Percentiles rank a stretch among this genome's conserved stretches.
phyloP scores from a whole-genome alignment of 2,797 vertebrate genomes.

The Moxostoma hubbsi region DNA sequence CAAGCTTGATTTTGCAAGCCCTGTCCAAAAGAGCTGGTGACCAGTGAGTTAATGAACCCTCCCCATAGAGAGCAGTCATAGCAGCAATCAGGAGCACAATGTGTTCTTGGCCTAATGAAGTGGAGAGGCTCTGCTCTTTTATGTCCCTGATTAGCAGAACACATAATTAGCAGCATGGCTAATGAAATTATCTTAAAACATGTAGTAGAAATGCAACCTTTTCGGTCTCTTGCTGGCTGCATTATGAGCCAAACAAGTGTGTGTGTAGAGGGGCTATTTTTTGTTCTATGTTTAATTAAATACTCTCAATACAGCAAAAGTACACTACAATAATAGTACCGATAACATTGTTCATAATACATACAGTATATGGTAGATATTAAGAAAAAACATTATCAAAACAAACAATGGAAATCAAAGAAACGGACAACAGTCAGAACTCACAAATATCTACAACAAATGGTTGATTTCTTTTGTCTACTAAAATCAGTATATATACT shows the following conservation, averaged over 20 bases:
- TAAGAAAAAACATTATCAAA: too few species aligned
- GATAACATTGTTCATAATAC: too few species aligned
- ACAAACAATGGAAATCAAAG: too few species aligned
- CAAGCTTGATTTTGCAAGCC: constrained; percentile 22
- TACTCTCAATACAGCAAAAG: too few species aligned
- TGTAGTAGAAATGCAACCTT: constrained; percentile 40
- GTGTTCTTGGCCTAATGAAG: constrained; percentile 54
- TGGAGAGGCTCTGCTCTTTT: constrained; percentile 62
- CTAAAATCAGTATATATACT: too few species aligned
- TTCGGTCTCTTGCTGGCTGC: constrained; percentile 12
- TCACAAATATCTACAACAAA: too few species aligned
- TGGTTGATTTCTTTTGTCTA: too few species aligned
- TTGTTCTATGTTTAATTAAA: not conserved
- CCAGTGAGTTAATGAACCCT: constrained; percentile 45
- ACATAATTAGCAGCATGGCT: constrained; percentile 57
- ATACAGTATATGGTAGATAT: too few species aligned
- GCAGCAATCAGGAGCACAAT: constrained; percentile 46
- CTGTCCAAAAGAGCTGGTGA: constrained; percentile 4
- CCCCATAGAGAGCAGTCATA: constrained; percentile 5
- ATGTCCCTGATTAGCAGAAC: constrained; percentile 61
- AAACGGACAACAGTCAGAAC: too few species aligned
- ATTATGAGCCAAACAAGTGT: not conserved
- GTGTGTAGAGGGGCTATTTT: not conserved
- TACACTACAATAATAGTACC: too few species aligned
- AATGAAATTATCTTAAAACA: constrained; percentile 60